phyloP scores from a whole-genome alignment of 92 coral and sea anemone genomes.

The Porites evermanni region DNA sequence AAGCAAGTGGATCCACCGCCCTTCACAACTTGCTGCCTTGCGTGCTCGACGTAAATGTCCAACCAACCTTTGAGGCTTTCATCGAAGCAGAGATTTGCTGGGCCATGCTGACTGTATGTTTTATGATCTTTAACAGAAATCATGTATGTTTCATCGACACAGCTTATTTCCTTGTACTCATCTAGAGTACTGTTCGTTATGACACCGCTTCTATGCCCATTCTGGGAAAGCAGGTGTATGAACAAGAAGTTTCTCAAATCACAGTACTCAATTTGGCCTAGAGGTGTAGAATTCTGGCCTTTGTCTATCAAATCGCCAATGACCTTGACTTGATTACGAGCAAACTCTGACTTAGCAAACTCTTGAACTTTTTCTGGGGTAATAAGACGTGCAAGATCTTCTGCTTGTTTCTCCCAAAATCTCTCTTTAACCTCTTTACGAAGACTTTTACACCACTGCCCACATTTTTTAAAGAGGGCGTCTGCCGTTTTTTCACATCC shows the following conservation, averaged over 20 bases:
- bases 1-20: neutral
- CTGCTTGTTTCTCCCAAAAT: neutral
- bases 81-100: constrained; percentile 14
- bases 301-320: neutral
- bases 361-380: constrained; percentile 20
- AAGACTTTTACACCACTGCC: neutral
- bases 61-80: constrained; percentile 18
- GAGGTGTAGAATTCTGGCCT: neutral
- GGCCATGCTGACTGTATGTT: constrained; percentile 10
- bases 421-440: too few relatives aligned
- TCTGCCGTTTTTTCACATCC: neutral
- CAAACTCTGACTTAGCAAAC: constrained; percentile 16
- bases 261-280: constrained; percentile 27
- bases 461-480: neutral
- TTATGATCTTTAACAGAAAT: constrained; percentile 6
- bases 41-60: neutral
- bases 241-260: constrained; percentile 30
- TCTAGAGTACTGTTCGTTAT: constrained; percentile 15
- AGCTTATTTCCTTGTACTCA: constrained; percentile 19
- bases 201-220: constrained; percentile 27
- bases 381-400: constrained; percentile 9
- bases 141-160: neutral
- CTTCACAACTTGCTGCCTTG: neutral
- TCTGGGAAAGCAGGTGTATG: constrained; percentile 14
- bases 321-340: constrained; percentile 9